Evolutionary conservation across 2,888 invertebrate species (phyloP), one percentile per base, ranked within the genome.

Genomic region (Netelia fuscicornis): DNA sequence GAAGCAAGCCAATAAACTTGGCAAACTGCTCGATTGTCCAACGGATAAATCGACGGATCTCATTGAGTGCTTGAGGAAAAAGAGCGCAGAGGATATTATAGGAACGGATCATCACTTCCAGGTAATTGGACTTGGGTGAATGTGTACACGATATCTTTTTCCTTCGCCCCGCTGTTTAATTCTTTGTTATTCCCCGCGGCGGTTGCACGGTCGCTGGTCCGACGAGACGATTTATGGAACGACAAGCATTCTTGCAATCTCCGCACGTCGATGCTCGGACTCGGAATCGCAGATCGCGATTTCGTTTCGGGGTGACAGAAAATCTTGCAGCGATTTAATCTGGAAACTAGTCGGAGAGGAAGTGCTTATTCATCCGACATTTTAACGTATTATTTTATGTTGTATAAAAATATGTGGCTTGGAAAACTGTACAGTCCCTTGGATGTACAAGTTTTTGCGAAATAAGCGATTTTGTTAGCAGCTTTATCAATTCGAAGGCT

Each of bases 101-200:
- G 95, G 94, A 77, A 95, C 96, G 0, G 96, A 97, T 90, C 95
- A 95, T 87, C 93, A 94, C 65, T 96, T 97, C 91, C 96, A 96
- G 94, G 97, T 97, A 94, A 94, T 95, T 94, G 20, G 20, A 56
- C 54, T 60, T 6, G 13, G 23, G 10, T 30, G 2, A 10, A 17
- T 52, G 25, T 11, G 37, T 37, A 6, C 37, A 42, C 25, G 6
- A 8, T 13, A n/a, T 60, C 10, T 9, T 68, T 30, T 23, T 23
- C 42, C 62, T 81, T 67, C 62, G 74, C 23, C 58, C 56, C 20
- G 1, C 13, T n/a, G 9, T 25, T 2, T 48, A n/a, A 68, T 64
- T 10, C 6, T n/a, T 65, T 23, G 54, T 13, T 9, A 23, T 79
- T 79, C 11, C 11, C 25, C 23, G 6, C 25, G 56, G 56, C 48